Percentiles rank a stretch among this genome's conserved stretches.
These are phyloP conservation scores for Bovichtus variegatus DNA, from an alignment of 2,797 vertebrate species.

Conservation along the genomic window DNA sequence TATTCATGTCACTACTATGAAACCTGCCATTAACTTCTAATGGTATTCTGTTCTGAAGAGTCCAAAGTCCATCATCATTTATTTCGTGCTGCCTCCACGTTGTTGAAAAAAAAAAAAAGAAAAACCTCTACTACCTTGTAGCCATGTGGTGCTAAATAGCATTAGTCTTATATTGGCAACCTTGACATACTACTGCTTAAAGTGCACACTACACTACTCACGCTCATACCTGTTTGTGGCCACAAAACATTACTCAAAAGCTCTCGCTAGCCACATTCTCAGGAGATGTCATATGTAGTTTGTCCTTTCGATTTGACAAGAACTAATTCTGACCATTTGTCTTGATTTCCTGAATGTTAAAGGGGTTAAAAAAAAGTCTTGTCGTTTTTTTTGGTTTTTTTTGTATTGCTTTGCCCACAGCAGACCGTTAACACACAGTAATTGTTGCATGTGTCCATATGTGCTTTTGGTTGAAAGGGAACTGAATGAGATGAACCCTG, in stretches of 20 bases:
- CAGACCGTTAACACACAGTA: slow-evolving; percentile 17
- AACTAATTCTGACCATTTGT: slow-evolving; percentile 30
- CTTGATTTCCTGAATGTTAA: slow-evolving; percentile 46
- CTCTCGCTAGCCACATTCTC: slow-evolving; percentile 62
- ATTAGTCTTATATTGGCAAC: slow-evolving; percentile 59
- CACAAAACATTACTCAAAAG: slow-evolving; percentile 37
- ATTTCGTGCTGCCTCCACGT: slow-evolving; percentile 38
- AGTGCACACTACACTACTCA: slow-evolving; percentile 42
- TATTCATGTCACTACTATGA: slow-evolving; percentile 33
- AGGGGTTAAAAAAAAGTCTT: slow-evolving; percentile 5
- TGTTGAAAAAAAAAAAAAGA: slow-evolving; percentile 25
- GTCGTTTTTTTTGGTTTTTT: slow-evolving; percentile 3
- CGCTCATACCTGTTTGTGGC: slow-evolving; percentile 51
- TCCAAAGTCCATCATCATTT: slow-evolving; percentile 39
- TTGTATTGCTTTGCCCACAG: slow-evolving; percentile 38
- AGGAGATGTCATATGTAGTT: slow-evolving; percentile 64
- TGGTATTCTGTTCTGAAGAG: slow-evolving; percentile 43
- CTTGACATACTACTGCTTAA: slow-evolving; percentile 62
- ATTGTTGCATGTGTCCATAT: slow-evolving; percentile 51
- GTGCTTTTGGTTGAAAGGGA: slow-evolving; percentile 62
- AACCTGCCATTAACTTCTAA: slow-evolving; percentile 34
- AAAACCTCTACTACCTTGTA: slow-evolving; percentile 72
- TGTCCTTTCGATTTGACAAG: slow-evolving; percentile 53
- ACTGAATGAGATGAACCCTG: slow-evolving; percentile 57
- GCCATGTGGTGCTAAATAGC: slow-evolving; percentile 72